Conservation (phyloP, 1,140 invertebrate species). For the Zaprionus tsacasi region DNA sequence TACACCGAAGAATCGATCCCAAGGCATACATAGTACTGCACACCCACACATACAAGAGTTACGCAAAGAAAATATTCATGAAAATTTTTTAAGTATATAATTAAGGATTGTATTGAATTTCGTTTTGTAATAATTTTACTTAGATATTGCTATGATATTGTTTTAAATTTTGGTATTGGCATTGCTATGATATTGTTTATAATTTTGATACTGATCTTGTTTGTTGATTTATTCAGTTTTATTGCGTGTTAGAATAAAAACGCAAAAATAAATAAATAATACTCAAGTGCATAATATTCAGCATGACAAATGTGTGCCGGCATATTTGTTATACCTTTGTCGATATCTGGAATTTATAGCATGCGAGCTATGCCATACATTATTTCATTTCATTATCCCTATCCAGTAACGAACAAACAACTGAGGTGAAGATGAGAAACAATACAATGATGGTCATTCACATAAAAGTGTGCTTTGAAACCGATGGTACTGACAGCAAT, state of each 20-base stretch:
- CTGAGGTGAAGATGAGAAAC: not conserved
- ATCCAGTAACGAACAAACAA: not conserved
- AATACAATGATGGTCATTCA: not conserved
- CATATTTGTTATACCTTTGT: constrained; percentile 18
- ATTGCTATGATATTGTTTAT: constrained; percentile 51
- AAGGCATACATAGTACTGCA: constrained; percentile 93
- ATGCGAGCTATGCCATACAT: constrained; percentile 26
- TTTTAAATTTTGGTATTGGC: constrained; percentile 42
- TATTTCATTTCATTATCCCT: not conserved
- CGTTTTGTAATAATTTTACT: not conserved
- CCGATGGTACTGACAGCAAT: not conserved
- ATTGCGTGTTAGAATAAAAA: constrained; percentile 45
- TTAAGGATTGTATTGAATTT: constrained; percentile 36
- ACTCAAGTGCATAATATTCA: constrained; percentile 30
- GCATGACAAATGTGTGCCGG: constrained; percentile 22
- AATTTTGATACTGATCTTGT: constrained; percentile 41
- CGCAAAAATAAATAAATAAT: constrained; percentile 2
- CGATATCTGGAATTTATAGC: constrained; percentile 5
- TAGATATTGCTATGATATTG: constrained; percentile 43
- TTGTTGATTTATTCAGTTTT: constrained; percentile 27
- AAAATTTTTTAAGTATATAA: constrained; percentile 66
- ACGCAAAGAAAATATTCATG: constrained; percentile 62
- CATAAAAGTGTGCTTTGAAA: not conserved
- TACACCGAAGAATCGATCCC: constrained; percentile 93
- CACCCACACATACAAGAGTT: constrained; percentile 55